A percentile compares a stretch with the other conserved stretches of the same genome.
Evolutionary conservation across 2,888 invertebrate genomes (phyloP).

Genomic region (Cerastis leucographa): DNA sequence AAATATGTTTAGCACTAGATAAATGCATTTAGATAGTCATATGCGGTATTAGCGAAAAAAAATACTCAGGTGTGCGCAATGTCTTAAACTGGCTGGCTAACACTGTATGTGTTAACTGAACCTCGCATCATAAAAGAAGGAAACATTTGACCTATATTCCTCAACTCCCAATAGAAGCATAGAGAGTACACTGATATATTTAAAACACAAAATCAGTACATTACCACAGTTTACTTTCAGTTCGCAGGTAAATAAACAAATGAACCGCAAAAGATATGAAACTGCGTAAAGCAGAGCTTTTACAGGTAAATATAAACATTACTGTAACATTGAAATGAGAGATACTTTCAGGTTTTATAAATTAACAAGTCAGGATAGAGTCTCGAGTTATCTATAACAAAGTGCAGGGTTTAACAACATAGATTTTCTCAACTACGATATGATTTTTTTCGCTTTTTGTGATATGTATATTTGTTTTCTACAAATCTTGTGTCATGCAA

Average conservation of each 20-base stretch:
- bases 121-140: background rate
- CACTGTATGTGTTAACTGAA: background rate
- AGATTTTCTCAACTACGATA: background rate
- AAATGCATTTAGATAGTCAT: too few species aligned
- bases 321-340: background rate
- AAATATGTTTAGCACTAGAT: too few species aligned
- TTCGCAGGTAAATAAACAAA: conserved; percentile 12
- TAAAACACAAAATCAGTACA: conserved; percentile 18
- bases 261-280: conserved; percentile 26
- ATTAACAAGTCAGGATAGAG: background rate
- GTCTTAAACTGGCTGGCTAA: background rate
- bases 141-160: conserved; percentile 3
- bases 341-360: background rate
- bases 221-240: conserved; percentile 14
- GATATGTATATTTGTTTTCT: background rate
- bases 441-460: background rate
- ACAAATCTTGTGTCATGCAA: background rate
- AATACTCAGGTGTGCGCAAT: too few species aligned
- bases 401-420: background rate
- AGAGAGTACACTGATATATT: background rate
- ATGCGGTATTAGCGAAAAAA: too few species aligned
- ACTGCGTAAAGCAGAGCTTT: background rate
- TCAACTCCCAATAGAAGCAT: background rate
- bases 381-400: background rate
- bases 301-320: conserved; percentile 37